Percentiles rank a stretch among this genome's conserved stretches.
These are phyloP conservation scores for Euclidia mi DNA, from an alignment of 2,888 invertebrate species.

Conservation along the genomic window DNA sequence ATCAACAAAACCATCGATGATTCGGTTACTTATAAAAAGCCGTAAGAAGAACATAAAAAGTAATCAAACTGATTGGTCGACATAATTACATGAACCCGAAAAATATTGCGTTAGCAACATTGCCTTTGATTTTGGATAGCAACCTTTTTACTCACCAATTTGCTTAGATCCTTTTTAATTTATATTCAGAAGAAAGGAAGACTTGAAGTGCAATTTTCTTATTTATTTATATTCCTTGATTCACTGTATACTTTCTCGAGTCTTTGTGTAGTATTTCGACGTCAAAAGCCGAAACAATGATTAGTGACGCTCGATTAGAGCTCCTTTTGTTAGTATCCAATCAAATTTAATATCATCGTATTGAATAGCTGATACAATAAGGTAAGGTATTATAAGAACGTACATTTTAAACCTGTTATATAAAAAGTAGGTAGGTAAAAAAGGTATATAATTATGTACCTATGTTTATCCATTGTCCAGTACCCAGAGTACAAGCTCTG, in stretches of 20 bases:
- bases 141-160: constrained; percentile 15
- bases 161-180: constrained; percentile 8
- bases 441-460: too few relatives aligned
- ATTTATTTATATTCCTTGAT: constrained; percentile 15
- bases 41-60: constrained; percentile 10
- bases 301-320: constrained; percentile 47
- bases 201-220: too few relatives aligned
- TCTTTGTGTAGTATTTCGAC: constrained; percentile 26
- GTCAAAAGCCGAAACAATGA: constrained; percentile 45
- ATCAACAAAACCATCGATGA: neutral
- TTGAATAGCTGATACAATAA: constrained; percentile 29
- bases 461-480: too few relatives aligned
- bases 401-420: too few relatives aligned
- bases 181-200: constrained; percentile 29
- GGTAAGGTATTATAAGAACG: too few relatives aligned
- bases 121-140: constrained; percentile 14
- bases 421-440: too few relatives aligned
- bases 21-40: constrained; percentile 11
- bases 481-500: too few relatives aligned
- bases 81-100: constrained; percentile 13
- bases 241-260: constrained; percentile 21
- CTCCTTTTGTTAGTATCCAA: constrained; percentile 47
- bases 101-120: constrained; percentile 9
- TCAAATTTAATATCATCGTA: constrained; percentile 33
- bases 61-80: constrained; percentile 27